Percentiles rank a stretch among this genome's conserved stretches.
Conservation (phyloP, 2,797 vertebrate species). For the Mycteria americana region DNA sequence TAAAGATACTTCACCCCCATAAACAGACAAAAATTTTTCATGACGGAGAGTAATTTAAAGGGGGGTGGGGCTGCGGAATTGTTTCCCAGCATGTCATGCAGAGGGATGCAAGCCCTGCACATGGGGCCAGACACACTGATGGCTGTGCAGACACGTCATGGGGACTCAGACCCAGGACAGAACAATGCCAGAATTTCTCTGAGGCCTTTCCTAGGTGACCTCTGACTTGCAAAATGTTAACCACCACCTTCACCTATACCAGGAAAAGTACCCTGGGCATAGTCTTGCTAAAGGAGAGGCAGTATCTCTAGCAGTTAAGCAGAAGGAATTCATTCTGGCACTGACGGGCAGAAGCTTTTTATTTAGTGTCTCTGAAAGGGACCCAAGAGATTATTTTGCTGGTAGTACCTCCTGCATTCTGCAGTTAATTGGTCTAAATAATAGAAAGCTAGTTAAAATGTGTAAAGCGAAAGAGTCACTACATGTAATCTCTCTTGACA, state of each 20-base stretch:
- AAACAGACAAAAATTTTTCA: not conserved
- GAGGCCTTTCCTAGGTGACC: not conserved
- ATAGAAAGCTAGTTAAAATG: not conserved
- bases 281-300: not conserved
- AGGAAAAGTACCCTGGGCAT: not conserved
- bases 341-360: not conserved
- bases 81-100: not conserved
- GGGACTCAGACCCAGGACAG: not conserved
- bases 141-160: fast-evolving
- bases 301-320: not conserved
- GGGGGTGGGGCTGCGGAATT: not conserved
- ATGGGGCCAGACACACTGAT: not conserved
- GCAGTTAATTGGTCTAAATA: not conserved
- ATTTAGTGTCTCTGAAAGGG: not conserved
- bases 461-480: not conserved
- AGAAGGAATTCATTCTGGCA: not conserved
- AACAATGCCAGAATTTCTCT: not conserved
- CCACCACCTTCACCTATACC: not conserved
- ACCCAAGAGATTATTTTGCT: not conserved
- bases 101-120: not conserved
- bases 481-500: not conserved
- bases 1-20: not conserved
- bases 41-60: not conserved
- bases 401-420: not conserved
- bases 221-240: not conserved